Percentiles rank a stretch among this genome's conserved stretches.
phyloP scores from a whole-genome alignment of 2,113 vertebrate species.

The Synchiropus splendidus region DNA sequence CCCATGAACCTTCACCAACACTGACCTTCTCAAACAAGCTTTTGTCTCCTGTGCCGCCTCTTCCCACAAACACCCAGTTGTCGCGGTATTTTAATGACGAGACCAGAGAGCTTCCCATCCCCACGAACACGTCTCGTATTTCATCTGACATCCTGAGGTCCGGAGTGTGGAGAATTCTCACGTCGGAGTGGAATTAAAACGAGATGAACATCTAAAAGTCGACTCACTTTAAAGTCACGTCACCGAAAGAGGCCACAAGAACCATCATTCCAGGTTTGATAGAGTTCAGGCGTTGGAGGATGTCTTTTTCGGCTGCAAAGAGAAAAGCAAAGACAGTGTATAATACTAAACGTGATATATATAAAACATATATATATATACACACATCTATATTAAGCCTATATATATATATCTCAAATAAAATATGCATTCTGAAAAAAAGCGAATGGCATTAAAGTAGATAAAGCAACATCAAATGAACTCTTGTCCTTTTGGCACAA shows the following conservation, averaged over 20 bases:
- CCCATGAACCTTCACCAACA: neutral
- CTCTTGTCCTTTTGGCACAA: too few relatives aligned
- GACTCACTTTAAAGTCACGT: constrained; percentile 76
- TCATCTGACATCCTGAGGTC: constrained; percentile 70
- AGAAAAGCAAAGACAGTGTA: constrained; percentile 1
- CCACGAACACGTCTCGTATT: constrained; percentile 49
- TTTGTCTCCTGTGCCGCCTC: constrained; percentile 48
- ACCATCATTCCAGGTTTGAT: constrained; percentile 62
- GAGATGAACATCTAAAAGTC: constrained; percentile 3
- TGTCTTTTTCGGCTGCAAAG: constrained; percentile 2
- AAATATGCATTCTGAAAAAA: too few relatives aligned
- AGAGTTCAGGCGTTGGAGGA: constrained; percentile 61
- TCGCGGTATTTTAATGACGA: constrained; percentile 66
- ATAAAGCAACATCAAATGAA: too few relatives aligned
- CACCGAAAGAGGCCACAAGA: constrained; percentile 73
- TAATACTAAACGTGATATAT: too few relatives aligned
- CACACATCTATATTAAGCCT: too few relatives aligned
- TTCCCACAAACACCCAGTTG: constrained; percentile 83
- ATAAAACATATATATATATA: too few relatives aligned
- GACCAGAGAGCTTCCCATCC: constrained; percentile 71
- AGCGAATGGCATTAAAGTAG: too few relatives aligned
- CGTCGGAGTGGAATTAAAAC: neutral
- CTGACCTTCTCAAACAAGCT: constrained; percentile 80
- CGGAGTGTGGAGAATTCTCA: neutral
- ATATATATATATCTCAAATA: too few relatives aligned